phyloP scores from a whole-genome alignment of 64 coral and sea anemone genomes.

The Exaiptasia diaphana region DNA sequence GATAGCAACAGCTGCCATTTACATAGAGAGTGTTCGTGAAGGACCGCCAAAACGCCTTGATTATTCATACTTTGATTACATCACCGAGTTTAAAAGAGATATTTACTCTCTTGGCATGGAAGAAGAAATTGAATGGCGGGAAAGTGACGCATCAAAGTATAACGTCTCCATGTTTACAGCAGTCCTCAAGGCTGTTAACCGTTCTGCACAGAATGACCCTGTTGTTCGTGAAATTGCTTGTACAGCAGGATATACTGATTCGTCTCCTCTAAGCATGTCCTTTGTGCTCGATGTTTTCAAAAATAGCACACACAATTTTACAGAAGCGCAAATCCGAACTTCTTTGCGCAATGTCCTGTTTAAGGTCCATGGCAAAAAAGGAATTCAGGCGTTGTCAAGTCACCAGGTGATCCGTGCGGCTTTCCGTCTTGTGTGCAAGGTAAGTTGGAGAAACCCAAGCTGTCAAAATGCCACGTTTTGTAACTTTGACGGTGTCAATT shows the following conservation, averaged over 20 bases:
- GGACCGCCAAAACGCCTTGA: slow-evolving; percentile 44
- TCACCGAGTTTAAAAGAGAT: slow-evolving; percentile 75
- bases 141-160: slow-evolving; percentile 70
- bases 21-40: slow-evolving; percentile 69
- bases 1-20: slow-evolving; percentile 53
- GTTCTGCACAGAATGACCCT: slow-evolving; percentile 59
- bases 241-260: slow-evolving; percentile 49
- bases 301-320: slow-evolving; percentile 43
- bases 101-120: slow-evolving; percentile 48
- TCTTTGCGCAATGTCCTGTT: slow-evolving; percentile 72
- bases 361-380: slow-evolving; percentile 47
- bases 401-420: slow-evolving; percentile 69
- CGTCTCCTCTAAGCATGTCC: slow-evolving; percentile 52
- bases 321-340: slow-evolving; percentile 60
- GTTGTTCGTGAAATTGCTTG: slow-evolving; percentile 60
- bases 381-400: slow-evolving; percentile 31
- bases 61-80: slow-evolving; percentile 61
- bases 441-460: slow-evolving; percentile 22
- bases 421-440: slow-evolving; percentile 71
- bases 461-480: slow-evolving; percentile 36
- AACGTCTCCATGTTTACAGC: slow-evolving; percentile 53
- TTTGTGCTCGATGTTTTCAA: slow-evolving; percentile 59
- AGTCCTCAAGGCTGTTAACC: slow-evolving; percentile 67
- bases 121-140: slow-evolving; percentile 67
- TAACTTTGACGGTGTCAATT: background rate